Base-by-base conservation (phyloP, 2,113 vertebrate genomes). In the Labeo catla region DNA sequence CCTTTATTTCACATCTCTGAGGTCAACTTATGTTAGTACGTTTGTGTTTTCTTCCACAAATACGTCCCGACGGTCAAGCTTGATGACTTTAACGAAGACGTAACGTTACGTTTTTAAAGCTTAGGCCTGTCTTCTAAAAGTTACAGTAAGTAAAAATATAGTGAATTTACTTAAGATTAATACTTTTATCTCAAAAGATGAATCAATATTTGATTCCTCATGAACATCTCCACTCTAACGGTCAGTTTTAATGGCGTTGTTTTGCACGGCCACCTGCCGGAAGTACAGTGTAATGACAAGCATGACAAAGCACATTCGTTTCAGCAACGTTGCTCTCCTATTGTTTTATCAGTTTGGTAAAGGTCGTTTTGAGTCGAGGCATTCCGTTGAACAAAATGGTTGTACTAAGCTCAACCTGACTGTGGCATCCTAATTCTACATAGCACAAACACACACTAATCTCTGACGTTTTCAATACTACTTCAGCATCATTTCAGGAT, bases 251-350 rank as follows among this genome's bases (percentile, higher is more conserved):
- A 34, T 10, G 34, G 16, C 3, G 15, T 9, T 70, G 34, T 39
- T 19, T 70, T 43, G 66, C 50, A 70, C 76, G 52, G 82, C 28
- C 82, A 34, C 82, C 86, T 81, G 54, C 4, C 50, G 76, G 63
- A 19, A 54, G 45, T 9, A 15, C 19, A 4, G 52, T 6, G 50
- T n/a, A 15, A 16, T 36, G 28, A 52, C 86, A 13, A 21, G 28
- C 19, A 87, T 84, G 82, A 87, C 54, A 1, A 84, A 63, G 34
- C 50, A 78, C 76, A 57, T 39, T 78, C 4, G 19, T 54, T 77
- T 77, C 0, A 43, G 12, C 4, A 2, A 23, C 2, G 10, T 63
- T 65, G 23, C 15, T 68, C 13, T 68, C 28, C 15, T 68, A 12
- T 1, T 52, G 4, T 15, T 52, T 15, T 15, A 52, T 57, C 5